Evolutionary conservation across 2,797 vertebrate species (phyloP), one percentile per base, ranked within the genome.

Genomic region (Phrynocephalus guinanensis): DNA sequence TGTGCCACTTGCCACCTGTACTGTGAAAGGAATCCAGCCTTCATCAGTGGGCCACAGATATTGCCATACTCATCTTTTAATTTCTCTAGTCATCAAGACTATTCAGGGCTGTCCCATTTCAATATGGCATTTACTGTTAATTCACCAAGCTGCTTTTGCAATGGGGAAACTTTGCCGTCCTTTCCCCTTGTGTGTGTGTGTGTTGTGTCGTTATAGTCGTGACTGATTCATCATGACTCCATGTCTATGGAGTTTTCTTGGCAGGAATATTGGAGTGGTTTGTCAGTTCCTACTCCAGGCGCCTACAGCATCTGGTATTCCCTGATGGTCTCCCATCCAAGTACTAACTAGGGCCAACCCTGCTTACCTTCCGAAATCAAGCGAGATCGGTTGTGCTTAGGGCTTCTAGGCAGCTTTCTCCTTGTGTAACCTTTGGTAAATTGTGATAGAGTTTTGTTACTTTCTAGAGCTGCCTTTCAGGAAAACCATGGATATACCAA

Each of bases 51-150:
- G 73, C 44, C 88, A 0, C 67, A 73, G 71, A 52, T 72, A 33
- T 24, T 67, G 60, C 73, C 56, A 84, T 93, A 71, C 63, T 79
- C 56, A 83, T 20, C 56, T 67, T 92, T 92, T 93, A 88, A 85
- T 73, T 79, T 82, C 13, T 6, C 83, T 70, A 88, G 28, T 89
- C 82, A 79, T 50, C 44, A 86, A 68, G 87, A 56, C 10, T 78
- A 48, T 88, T 50, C 44, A 86, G 72, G 87, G 63, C 10, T 78
- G 60, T 88, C n/a, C 84, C 15, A 85, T 63, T 90, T 83, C 84
- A 90, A 78, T 3, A n/a, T 4, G 3, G 52, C 89, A 1, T 1
- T 90, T 89, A 84, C 5, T 66, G 84, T 70, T 73, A 44, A 56
- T 22, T 11, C 90, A 60, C 73, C 83, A 91, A 91, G 91, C 28